Percentiles rank a stretch among this genome's conserved stretches.
phyloP scores from a whole-genome alignment of 2,888 invertebrate genomes.

The Isotomurus palustris region DNA sequence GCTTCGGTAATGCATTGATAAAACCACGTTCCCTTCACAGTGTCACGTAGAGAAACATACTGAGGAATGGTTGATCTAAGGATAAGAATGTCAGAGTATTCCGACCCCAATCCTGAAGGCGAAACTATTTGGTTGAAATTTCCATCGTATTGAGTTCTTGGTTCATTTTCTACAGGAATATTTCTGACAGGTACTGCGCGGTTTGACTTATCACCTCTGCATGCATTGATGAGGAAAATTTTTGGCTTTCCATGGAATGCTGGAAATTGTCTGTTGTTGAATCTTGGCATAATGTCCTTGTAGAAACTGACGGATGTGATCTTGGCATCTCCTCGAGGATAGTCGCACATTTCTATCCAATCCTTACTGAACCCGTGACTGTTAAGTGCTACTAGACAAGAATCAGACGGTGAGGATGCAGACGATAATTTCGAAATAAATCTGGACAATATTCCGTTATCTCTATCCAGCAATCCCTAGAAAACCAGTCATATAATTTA shows the following conservation, averaged over 20 bases:
- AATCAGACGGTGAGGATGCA: no score
- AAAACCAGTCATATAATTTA: neutral
- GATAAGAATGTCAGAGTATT: conserved; percentile 28
- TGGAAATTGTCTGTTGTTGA: conserved; percentile 39
- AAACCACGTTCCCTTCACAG: conserved; percentile 41
- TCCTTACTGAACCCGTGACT: conserved; percentile 27
- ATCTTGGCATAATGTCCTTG: conserved; percentile 30
- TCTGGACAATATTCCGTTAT: conserved; percentile 7
- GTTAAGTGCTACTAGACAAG: conserved; percentile 33
- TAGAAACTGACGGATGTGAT: conserved; percentile 23
- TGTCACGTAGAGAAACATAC: conserved; percentile 30
- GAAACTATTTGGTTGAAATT: neutral
- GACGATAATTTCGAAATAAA: conserved; percentile 18
- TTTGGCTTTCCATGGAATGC: conserved; percentile 39
- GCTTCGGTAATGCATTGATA: conserved; percentile 39
- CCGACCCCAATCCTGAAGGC: conserved; percentile 2
- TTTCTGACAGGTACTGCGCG: neutral
- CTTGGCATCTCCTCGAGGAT: conserved; percentile 7
- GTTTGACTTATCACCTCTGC: conserved; percentile 25
- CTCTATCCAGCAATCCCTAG: conserved; percentile 6
- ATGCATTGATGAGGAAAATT: conserved; percentile 42
- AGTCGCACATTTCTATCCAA: conserved; percentile 13
- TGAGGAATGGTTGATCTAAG: conserved; percentile 36
- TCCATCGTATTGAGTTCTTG: conserved; percentile 2
- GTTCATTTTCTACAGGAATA: neutral